These are phyloP conservation scores for Oryzias melastigma DNA, from an alignment of 2,113 vertebrate species.

Conservation along the genomic window DNA sequence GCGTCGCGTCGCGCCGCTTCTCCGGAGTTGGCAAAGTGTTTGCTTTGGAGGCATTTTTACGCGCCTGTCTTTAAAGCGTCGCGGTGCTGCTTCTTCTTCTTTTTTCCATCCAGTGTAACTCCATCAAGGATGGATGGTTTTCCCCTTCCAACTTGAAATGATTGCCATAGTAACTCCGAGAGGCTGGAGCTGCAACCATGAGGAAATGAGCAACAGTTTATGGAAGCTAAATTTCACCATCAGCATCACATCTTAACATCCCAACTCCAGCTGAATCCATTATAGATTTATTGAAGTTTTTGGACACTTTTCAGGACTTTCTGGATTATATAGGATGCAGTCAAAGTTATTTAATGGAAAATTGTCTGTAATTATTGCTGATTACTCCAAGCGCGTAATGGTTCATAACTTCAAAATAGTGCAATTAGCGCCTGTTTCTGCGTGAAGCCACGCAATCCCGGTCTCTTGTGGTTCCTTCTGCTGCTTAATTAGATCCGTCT, in stretches of 20 bases:
- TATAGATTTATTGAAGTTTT: too few species aligned
- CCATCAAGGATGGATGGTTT: not conserved
- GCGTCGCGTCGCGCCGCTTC: too few species aligned
- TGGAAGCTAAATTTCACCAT: not conserved
- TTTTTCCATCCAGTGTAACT: not conserved
- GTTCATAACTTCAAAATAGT: conserved; percentile 22
- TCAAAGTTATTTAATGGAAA: conserved; percentile 10
- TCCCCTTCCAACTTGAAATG: conserved; percentile 8
- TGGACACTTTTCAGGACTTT: not conserved
- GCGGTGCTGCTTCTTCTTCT: too few species aligned
- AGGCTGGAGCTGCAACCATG: not conserved
- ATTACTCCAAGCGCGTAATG: conserved; percentile 8
- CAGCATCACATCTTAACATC: conserved; percentile 34
- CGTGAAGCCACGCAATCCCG: conserved; percentile 17
- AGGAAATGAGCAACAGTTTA: conserved; percentile 46
- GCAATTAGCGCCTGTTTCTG: conserved; percentile 4
- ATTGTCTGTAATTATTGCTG: conserved; percentile 1
- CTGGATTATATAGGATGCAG: conserved; percentile 6
- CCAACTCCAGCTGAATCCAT: conserved; percentile 5
- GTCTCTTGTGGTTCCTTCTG: conserved; percentile 31
- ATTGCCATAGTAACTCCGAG: conserved; percentile 21
- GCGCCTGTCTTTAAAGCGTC: too few species aligned
- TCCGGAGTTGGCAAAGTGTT: too few species aligned
- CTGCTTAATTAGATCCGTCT: conserved; percentile 33
- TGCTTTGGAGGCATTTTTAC: too few species aligned